These are phyloP conservation scores for Andrena cerasifolii DNA, from an alignment of 1,140 invertebrate species.

Conservation along the genomic window DNA sequence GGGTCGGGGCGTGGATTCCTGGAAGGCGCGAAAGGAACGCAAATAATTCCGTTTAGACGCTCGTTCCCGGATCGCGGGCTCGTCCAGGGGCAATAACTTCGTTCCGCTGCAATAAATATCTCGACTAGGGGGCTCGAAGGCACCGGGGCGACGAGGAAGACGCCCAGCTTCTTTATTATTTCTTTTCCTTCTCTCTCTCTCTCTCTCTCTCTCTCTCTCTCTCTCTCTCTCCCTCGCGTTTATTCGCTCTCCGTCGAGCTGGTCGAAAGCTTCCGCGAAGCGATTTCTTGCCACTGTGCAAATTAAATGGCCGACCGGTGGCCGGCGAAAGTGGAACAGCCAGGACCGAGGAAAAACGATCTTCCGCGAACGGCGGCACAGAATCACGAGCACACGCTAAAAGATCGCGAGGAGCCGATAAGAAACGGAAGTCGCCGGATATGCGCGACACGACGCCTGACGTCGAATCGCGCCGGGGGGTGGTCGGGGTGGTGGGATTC, in stretches of 20 bases:
- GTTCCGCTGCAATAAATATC: slow-evolving; percentile 58
- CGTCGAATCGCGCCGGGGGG: slow-evolving; percentile 1
- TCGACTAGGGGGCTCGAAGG: slow-evolving; percentile 15
- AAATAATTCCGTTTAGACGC: slow-evolving; percentile 47
- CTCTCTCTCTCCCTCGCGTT: neutral
- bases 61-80: slow-evolving; percentile 24
- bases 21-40: slow-evolving; percentile 41
- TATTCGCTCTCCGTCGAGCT: too few species aligned
- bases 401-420: slow-evolving; percentile 20
- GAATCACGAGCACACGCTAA: neutral
- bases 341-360: slow-evolving; percentile 46
- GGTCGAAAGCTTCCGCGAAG: slow-evolving; percentile 37
- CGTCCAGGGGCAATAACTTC: slow-evolving; percentile 45
- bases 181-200: neutral
- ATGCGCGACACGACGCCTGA: neutral
- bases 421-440: neutral
- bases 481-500: too few species aligned
- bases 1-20: slow-evolving; percentile 13
- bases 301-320: slow-evolving; percentile 53
- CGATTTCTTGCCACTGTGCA: slow-evolving; percentile 50
- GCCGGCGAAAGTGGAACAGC: slow-evolving; percentile 52
- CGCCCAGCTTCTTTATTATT: neutral
- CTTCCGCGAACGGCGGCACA: neutral
- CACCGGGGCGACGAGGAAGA: neutral
- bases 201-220: neutral